Conservation (phyloP, 2,888 invertebrate species). For the Pristionchus mayeri region DNA sequence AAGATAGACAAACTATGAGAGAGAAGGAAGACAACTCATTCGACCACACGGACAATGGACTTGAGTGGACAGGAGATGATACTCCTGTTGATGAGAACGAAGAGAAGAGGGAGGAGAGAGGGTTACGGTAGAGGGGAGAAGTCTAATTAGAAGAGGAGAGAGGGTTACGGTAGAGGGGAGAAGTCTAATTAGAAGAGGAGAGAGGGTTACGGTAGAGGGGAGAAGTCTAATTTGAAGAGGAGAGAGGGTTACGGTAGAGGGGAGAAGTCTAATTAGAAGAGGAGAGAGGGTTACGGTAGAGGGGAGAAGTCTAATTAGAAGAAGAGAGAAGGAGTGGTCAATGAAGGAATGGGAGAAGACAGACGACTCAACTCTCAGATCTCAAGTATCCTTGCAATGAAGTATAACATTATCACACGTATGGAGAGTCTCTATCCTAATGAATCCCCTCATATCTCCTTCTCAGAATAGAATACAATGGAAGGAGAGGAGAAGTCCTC, state of each 20-base stretch:
- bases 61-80: background rate
- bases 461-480: background rate
- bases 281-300: background rate
- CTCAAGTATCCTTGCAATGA: background rate
- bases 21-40: slow-evolving; percentile 4
- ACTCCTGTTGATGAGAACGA: background rate
- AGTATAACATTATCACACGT: background rate
- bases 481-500: background rate
- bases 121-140: no score
- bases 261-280: no score
- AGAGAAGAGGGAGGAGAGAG: background rate
- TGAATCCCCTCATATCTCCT: background rate
- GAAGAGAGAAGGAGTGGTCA: background rate
- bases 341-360: background rate
- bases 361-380: background rate
- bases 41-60: background rate
- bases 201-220: no score
- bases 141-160: no score
- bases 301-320: background rate
- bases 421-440: background rate
- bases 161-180: slow-evolving; percentile 1
- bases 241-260: no score
- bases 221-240: no score
- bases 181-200: background rate
- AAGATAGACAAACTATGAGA: background rate